Evolutionary conservation across 1,140 invertebrate genomes (phyloP).

Genomic region (Metaphire vulgaris): DNA sequence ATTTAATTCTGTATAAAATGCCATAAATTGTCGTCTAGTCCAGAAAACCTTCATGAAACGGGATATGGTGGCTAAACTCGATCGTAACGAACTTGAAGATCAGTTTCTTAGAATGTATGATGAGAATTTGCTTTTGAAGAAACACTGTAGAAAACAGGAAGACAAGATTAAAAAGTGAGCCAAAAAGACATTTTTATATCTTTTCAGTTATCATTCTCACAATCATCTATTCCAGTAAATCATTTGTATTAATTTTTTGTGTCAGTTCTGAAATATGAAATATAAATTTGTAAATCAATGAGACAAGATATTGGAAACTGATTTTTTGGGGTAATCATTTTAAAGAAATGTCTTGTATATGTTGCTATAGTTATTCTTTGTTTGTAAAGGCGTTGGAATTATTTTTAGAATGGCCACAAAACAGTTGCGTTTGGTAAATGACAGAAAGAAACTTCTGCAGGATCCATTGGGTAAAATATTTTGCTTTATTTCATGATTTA

Average conservation of each 20-base stretch:
- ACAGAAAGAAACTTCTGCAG: background rate
- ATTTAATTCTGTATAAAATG: too few species aligned
- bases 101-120: constrained; percentile 53
- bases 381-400: background rate
- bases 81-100: constrained; percentile 52
- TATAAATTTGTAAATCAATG: too few species aligned
- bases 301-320: too few species aligned
- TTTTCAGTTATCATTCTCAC: too few species aligned
- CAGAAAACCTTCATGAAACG: constrained; percentile 23
- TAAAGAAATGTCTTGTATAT: background rate
- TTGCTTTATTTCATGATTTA: too few species aligned
- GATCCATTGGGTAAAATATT: background rate
- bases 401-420: background rate
- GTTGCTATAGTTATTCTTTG: background rate
- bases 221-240: too few species aligned
- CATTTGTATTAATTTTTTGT: too few species aligned
- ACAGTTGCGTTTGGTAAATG: background rate
- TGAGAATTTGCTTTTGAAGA: constrained; percentile 54
- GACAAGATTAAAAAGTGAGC: constrained; percentile 55
- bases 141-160: constrained; percentile 54
- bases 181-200: too few species aligned
- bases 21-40: background rate
- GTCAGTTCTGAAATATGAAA: too few species aligned
- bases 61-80: constrained; percentile 42
- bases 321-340: too few species aligned